phyloP scores from a whole-genome alignment of 2,797 vertebrate genomes.

The Telmatherina bonti region DNA sequence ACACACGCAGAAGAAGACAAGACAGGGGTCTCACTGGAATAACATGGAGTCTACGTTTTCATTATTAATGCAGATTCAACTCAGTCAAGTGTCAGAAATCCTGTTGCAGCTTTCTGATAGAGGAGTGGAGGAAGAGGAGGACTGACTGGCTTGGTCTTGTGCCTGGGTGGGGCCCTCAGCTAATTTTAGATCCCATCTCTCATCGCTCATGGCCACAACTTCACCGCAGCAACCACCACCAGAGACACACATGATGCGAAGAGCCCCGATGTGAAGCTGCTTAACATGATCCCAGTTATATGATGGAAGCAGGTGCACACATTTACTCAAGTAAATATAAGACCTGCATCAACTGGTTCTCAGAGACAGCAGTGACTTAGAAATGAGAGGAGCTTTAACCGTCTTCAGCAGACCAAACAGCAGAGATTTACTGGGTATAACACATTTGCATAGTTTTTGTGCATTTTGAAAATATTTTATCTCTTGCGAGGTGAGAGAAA shows the following conservation, averaged over 20 bases:
- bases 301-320: conserved; percentile 10
- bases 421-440: not conserved
- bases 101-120: conserved; percentile 6
- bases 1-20: conserved; percentile 5
- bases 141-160: conserved; percentile 21
- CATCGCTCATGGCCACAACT: conserved; percentile 7
- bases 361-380: not conserved
- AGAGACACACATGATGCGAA: conserved; percentile 31
- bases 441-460: no score
- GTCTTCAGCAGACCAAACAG: not conserved
- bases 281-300: conserved; percentile 1
- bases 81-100: not conserved
- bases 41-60: not conserved
- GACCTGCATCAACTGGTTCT: not conserved
- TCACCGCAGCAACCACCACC: conserved; percentile 40
- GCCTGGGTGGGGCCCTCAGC: conserved; percentile 56
- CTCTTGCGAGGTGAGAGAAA: no score
- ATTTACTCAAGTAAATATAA: not conserved
- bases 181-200: conserved; percentile 50
- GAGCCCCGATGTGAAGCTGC: conserved; percentile 13
- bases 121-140: conserved; percentile 5
- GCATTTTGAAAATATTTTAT: no score
- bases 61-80: not conserved
- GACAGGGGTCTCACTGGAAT: not conserved
- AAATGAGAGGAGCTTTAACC: not conserved